A percentile compares a stretch with the other conserved stretches of the same genome.
Conservation (phyloP, 2,113 vertebrate species). For the Saccopteryx leptura region DNA sequence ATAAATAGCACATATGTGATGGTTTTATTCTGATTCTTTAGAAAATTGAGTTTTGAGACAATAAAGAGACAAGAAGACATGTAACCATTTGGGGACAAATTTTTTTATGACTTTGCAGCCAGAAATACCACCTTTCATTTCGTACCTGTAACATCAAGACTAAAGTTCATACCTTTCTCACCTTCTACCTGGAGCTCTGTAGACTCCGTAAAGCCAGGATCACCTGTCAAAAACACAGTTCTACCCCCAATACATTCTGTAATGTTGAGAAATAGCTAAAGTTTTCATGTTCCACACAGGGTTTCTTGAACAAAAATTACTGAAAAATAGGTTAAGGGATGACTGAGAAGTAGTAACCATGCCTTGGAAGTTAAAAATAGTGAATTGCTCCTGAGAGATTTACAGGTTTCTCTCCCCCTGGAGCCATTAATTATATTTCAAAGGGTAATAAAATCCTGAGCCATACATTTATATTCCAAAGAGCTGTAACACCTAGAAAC, state of each 20-base stretch:
- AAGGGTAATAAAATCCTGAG: background rate
- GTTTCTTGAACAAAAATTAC: background rate
- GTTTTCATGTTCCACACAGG: background rate
- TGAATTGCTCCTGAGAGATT: background rate
- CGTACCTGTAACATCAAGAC: background rate
- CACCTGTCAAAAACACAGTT: background rate
- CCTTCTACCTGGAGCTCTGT: background rate
- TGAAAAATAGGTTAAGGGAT: background rate
- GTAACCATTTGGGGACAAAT: background rate
- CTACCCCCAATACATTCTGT: background rate
- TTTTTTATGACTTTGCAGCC: background rate
- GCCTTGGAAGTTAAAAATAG: background rate
- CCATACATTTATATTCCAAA: background rate
- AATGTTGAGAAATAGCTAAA: background rate
- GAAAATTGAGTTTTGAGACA: constrained; percentile 28
- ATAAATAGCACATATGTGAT: background rate
- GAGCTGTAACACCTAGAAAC: background rate
- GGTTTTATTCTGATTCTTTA: background rate
- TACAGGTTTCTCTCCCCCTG: background rate
- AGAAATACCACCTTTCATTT: background rate
- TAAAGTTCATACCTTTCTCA: background rate
- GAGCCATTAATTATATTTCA: constrained; percentile 27
- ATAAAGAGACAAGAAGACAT: background rate
- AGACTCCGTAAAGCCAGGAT: background rate
- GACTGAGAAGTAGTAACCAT: background rate